Percentiles rank a stretch among this genome's conserved stretches.
Conservation (phyloP, 2,113 vertebrate genomes). For the Gambusia holbrooki region DNA sequence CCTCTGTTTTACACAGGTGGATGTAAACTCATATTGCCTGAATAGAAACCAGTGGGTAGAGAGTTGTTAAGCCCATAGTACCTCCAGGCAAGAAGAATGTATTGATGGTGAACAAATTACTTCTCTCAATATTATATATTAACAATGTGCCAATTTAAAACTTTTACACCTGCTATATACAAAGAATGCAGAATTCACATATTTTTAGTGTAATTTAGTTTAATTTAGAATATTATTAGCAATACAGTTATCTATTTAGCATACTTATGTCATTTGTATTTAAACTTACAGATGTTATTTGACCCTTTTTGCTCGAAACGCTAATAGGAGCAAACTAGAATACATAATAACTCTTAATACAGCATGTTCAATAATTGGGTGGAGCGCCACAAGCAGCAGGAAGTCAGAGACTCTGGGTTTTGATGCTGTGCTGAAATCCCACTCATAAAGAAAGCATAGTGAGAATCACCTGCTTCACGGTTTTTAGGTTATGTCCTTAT, state of each 20-base stretch:
- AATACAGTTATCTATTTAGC: too few relatives aligned
- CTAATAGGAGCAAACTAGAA: constrained; percentile 20
- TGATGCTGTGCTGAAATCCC: constrained; percentile 21
- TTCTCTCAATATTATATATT: constrained; percentile 19
- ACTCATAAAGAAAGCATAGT: not conserved
- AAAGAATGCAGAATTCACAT: not conserved
- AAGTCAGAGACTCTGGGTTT: constrained; percentile 21
- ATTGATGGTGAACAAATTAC: constrained; percentile 21
- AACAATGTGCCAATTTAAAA: constrained; percentile 36
- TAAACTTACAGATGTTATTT: not conserved
- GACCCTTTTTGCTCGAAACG: not conserved
- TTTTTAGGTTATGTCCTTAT: constrained; percentile 23
- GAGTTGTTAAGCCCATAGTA: constrained; percentile 38
- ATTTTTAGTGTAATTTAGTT: not conserved
- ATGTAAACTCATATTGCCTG: constrained; percentile 16
- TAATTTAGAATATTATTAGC: not conserved
- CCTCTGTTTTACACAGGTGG: constrained; percentile 31
- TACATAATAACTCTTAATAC: not conserved
- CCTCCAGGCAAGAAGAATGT: constrained; percentile 6
- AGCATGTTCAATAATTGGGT: constrained; percentile 4
- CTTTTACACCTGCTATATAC: constrained; percentile 19
- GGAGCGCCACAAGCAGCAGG: constrained; percentile 5
- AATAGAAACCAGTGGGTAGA: constrained; percentile 40
- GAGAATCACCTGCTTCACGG: constrained; percentile 34
- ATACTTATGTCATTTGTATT: not conserved